These are phyloP conservation scores for Phenganax stokvisi DNA, from an alignment of 92 coral and sea anemone species.

Conservation along the genomic window DNA sequence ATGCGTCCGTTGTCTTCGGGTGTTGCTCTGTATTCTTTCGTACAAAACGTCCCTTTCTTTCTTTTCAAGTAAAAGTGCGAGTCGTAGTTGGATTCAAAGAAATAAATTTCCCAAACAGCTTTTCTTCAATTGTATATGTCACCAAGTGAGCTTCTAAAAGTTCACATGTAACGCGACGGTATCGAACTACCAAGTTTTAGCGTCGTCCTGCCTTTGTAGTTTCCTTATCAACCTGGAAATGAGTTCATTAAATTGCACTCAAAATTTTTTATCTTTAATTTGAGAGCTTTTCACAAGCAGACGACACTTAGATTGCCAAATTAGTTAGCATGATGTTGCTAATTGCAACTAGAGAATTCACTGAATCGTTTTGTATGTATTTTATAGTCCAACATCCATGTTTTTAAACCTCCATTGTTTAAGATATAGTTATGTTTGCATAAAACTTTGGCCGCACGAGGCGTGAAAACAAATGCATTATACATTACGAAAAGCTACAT, in stretches of 20 bases:
- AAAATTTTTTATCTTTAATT: neutral
- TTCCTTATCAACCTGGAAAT: conserved; percentile 1
- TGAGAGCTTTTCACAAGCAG: neutral
- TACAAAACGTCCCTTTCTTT: neutral
- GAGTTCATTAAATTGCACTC: neutral
- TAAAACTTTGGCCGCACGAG: no score
- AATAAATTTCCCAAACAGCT: no score
- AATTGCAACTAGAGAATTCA: no score
- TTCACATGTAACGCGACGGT: neutral
- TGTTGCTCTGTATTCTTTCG: neutral
- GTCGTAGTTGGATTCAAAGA: neutral
- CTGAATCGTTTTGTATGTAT: no score
- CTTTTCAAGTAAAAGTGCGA: neutral
- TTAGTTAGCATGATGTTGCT: neutral
- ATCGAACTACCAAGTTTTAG: neutral
- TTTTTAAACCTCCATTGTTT: no score
- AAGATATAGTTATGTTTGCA: no score
- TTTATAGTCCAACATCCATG: no score
- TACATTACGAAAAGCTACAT: no score
- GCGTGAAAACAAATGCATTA: no score
- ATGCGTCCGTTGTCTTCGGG: neutral
- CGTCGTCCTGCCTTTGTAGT: neutral
- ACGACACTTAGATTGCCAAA: neutral
- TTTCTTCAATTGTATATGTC: no score
- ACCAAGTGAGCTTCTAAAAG: no score